Evolutionary conservation across 2,888 invertebrate species (phyloP), one percentile per base, ranked within the genome.

Genomic region (Busseola fusca): DNA sequence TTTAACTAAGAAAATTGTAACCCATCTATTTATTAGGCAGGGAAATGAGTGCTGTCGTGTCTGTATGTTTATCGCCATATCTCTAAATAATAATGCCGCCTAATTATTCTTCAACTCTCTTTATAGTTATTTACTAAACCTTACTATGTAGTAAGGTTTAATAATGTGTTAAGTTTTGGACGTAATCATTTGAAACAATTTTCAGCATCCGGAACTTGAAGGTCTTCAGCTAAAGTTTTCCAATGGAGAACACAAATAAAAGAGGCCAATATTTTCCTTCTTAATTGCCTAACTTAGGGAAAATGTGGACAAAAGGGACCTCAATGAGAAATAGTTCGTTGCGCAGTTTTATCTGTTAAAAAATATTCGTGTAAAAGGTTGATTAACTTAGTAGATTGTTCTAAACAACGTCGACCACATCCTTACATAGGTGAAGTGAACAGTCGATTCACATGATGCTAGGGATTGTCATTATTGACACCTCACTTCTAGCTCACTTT

Each of bases 221-320:
- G 63, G 54, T 59, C 63, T 63, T 69, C 58, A 65, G 30, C 34
- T 56, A 64, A 69, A 81, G 60, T 77, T 81, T 58, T 65, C n/a
- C 63, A 66, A 58, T 60, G n/a, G 30, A 50, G 30, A 72, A 69
- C 54, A 69, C 45, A 63, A 78, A 81, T 66, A 77, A 77, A 81
- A 72, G 56, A 50, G 50, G 57, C 34, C 30, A 42, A 77, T 71
- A 64, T 78, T 78, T 72, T 71, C 45, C 34, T 52, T 72, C 65
- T 69, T 78, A 73, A 78, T 81, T 69, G 66, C 69, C 27, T 58
- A 82, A 82, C 52, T 80, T 76, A 67, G 50, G 25, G 50, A 64
- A 74, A 75, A 69, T 63, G 60, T 27, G 62, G 30, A 9, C 42
- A 30, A 57, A 68, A 59, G n/a, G 21, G 48, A 30, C 56, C 56